Evolutionary conservation across 2,888 invertebrate genomes (phyloP).

Genomic region (Ctenicera cuprea): DNA sequence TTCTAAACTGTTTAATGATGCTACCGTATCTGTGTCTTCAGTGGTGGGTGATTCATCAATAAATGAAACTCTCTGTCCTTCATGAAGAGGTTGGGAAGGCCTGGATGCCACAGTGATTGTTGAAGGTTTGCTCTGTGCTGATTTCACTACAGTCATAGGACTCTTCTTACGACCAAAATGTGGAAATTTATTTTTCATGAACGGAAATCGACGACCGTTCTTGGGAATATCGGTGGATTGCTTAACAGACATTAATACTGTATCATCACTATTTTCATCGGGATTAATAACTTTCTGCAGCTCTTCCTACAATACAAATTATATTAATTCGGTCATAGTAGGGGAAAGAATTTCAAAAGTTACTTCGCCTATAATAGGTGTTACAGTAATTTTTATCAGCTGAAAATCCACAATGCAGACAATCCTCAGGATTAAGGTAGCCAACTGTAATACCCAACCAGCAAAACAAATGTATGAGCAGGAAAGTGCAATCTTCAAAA

Average conservation of each 20-base stretch:
- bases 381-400: slow-evolving; percentile 30
- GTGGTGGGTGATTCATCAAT: too few relatives aligned
- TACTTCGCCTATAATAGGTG: not conserved
- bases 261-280: not conserved
- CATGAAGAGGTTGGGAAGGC: not conserved
- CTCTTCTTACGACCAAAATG: too few relatives aligned
- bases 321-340: not conserved
- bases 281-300: not conserved
- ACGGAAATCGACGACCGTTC: too few relatives aligned
- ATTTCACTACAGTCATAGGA: too few relatives aligned
- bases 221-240: too few relatives aligned
- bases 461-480: slow-evolving; percentile 51
- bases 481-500: slow-evolving; percentile 42
- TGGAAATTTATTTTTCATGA: too few relatives aligned
- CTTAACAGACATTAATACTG: not conserved
- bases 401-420: slow-evolving; percentile 60
- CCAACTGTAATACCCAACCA: slow-evolving; percentile 60
- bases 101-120: not conserved
- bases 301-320: not conserved
- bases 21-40: too few relatives aligned
- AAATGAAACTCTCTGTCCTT: too few relatives aligned
- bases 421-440: slow-evolving; percentile 59
- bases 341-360: not conserved
- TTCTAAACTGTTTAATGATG: too few relatives aligned
- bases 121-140: too few relatives aligned